Percentiles rank a stretch among this genome's conserved stretches.
Conservation (phyloP, 23 tunicate species). For the Corella eumyota region DNA sequence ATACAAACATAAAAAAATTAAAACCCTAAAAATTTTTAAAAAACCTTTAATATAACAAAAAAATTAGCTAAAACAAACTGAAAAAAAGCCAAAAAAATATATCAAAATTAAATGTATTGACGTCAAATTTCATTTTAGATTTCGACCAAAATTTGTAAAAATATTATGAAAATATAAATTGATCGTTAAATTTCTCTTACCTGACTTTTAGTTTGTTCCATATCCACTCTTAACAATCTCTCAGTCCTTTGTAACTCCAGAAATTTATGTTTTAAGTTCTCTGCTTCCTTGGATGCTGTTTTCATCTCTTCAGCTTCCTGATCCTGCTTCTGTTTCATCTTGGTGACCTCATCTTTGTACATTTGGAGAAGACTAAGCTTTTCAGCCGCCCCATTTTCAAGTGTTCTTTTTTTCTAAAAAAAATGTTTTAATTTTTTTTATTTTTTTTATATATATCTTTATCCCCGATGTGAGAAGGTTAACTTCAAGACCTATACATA, state of each 20-base stretch:
- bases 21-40: neutral
- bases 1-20: no score
- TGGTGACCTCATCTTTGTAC: slow-evolving; percentile 63
- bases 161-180: neutral
- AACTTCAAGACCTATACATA: no score
- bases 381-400: slow-evolving; percentile 45
- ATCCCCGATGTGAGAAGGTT: no score
- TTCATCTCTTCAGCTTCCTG: slow-evolving; percentile 21
- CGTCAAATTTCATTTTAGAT: no score
- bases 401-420: slow-evolving; percentile 17
- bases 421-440: no score
- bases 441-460: no score
- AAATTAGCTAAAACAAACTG: no score
- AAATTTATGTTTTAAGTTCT: slow-evolving; percentile 39
- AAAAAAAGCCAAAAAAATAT: no score
- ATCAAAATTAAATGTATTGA: no score
- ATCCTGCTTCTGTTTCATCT: slow-evolving; percentile 9
- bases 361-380: slow-evolving; percentile 39
- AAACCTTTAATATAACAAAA: neutral
- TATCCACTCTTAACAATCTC: slow-evolving; percentile 54
- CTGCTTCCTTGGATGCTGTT: slow-evolving; percentile 11
- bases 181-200: no score
- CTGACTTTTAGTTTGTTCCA: slow-evolving; percentile 48
- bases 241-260: slow-evolving; percentile 60
- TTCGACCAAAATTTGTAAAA: no score